A percentile compares a stretch with the other conserved stretches of the same genome.
Evolutionary conservation across 2,797 vertebrate species (phyloP).

Genomic region (Emydoidea blandingii): DNA sequence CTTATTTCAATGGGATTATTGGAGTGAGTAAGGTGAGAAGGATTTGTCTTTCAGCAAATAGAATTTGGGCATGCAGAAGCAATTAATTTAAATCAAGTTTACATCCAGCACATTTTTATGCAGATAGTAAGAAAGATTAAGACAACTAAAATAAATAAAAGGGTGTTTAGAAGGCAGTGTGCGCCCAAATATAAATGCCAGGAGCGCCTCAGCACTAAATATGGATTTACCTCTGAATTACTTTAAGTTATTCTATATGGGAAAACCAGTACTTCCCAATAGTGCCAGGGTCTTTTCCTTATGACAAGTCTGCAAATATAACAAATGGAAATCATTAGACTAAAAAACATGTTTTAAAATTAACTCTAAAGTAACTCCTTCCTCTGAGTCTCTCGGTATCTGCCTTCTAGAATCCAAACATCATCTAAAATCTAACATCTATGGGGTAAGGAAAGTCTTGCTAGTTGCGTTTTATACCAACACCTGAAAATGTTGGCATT

Average conservation of each 20-base stretch:
- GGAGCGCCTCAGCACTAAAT: neutral
- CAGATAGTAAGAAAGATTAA: neutral
- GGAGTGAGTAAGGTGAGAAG: neutral
- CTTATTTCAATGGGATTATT: neutral
- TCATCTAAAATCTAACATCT: neutral
- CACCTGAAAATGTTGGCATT: neutral
- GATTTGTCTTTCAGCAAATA: fast-evolving
- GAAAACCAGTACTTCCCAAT: neutral
- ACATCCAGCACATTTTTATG: neutral
- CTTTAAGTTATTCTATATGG: neutral
- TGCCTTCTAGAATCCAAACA: neutral
- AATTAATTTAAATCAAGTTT: neutral
- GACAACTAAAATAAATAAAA: neutral
- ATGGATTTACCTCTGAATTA: neutral
- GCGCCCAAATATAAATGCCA: neutral
- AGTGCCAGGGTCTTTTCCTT: neutral
- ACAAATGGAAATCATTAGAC: neutral
- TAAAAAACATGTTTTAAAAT: neutral
- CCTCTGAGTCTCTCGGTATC: neutral
- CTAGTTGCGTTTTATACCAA: neutral
- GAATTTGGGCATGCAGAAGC: neutral
- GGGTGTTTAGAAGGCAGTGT: neutral
- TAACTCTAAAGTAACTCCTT: neutral
- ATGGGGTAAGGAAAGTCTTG: neutral
- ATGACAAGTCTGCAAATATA: neutral